Evolutionary conservation across 2,888 invertebrate genomes (phyloP).

Genomic region (Limulus polyphemus): DNA sequence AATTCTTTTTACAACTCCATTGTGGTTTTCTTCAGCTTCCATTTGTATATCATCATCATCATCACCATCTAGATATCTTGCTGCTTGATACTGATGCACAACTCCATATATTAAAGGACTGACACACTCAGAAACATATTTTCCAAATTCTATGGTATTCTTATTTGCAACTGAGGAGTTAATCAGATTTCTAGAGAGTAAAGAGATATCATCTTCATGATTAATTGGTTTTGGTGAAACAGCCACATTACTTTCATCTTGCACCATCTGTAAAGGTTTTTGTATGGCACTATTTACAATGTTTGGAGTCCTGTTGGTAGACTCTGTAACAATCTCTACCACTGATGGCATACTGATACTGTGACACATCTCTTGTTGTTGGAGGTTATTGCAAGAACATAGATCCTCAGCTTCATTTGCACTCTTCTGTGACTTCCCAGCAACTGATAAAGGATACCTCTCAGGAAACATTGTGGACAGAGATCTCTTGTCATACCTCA

Average conservation of each 20-base stretch:
- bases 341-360: constrained; percentile 24
- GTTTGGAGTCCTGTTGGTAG: constrained; percentile 21
- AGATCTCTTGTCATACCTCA: constrained; percentile 12
- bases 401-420: background rate
- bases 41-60: constrained; percentile 9
- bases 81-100: too few species aligned
- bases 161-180: too few species aligned
- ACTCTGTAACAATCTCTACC: constrained; percentile 21
- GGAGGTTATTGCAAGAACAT: background rate
- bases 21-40: constrained; percentile 5
- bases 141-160: too few species aligned
- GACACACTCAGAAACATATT: too few species aligned
- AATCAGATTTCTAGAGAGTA: too few species aligned
- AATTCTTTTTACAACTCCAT: constrained; percentile 66
- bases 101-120: too few species aligned
- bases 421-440: constrained; percentile 5
- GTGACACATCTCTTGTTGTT: constrained; percentile 4
- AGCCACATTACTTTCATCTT: too few species aligned
- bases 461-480: constrained; percentile 10
- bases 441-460: constrained; percentile 17
- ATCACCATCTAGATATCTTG: constrained; percentile 14
- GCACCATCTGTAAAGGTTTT: background rate
- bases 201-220: too few species aligned
- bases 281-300: constrained; percentile 21
- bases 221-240: too few species aligned